Conservation (phyloP, 2,113 vertebrate species). For the Leucopsar rothschildi region DNA sequence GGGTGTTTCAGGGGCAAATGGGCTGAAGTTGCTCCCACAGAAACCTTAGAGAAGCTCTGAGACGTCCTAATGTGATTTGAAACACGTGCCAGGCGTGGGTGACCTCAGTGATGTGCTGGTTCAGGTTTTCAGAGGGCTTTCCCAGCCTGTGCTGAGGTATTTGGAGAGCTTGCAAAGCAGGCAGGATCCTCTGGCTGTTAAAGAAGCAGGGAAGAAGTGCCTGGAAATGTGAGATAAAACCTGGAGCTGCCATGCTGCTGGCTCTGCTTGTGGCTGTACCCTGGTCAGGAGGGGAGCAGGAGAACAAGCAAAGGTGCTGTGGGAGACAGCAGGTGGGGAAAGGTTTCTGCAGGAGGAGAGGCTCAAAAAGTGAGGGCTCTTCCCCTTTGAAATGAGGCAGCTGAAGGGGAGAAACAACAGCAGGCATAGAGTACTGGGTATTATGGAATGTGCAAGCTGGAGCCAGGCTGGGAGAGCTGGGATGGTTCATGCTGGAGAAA, state of each 20-base stretch:
- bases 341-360: background rate
- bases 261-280: background rate
- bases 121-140: background rate
- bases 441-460: background rate
- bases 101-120: background rate
- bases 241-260: background rate
- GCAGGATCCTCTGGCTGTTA: background rate
- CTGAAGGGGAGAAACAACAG: background rate
- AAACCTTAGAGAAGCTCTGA: background rate
- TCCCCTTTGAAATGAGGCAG: background rate
- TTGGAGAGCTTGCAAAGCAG: background rate
- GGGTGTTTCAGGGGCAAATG: background rate
- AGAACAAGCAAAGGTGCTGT: background rate
- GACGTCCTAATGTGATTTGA: background rate
- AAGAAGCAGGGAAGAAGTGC: background rate
- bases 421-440: rapidly evolving
- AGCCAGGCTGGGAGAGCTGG: background rate
- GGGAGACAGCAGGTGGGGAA: background rate
- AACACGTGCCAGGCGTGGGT: background rate
- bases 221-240: background rate
- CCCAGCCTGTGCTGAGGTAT: background rate
- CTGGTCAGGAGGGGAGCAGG: background rate
- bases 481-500: background rate
- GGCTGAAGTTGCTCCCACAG: background rate
- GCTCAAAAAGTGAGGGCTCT: background rate